Evolutionary conservation across 2,888 invertebrate species (phyloP).

Genomic region (Lordiphosa andalusiaca): DNA sequence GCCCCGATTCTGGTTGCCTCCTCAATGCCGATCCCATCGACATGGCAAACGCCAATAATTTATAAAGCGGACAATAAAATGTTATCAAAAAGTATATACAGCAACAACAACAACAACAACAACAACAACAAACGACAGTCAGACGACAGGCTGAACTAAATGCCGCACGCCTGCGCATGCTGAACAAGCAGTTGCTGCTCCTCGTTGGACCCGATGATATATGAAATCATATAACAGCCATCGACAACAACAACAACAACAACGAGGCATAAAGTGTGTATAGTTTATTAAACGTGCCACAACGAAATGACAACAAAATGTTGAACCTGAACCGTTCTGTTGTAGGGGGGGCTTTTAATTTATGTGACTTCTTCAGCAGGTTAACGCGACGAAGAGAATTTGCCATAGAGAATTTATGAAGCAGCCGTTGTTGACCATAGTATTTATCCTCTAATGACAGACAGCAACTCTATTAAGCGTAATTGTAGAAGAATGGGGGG

Average conservation of each 20-base stretch:
- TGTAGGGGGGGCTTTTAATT: conserved; percentile 19
- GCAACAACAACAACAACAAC: conserved; percentile 43
- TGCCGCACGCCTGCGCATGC: conserved; percentile 75
- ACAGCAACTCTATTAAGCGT: conserved; percentile 9
- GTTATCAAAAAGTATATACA: conserved; percentile 66
- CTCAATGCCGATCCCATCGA: conserved; percentile 19
- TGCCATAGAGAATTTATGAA: conserved; percentile 11
- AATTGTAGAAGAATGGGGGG: no score
- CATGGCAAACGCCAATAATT: conserved; percentile 70
- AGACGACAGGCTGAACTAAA: conserved; percentile 74
- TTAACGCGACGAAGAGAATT: conserved; percentile 11
- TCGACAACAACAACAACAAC: conserved; percentile 43
- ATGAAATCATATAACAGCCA: conserved; percentile 74
- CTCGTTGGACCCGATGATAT: conserved; percentile 61
- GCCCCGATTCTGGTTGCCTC: conserved; percentile 22
- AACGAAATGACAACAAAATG: conserved; percentile 58
- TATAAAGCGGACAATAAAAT: conserved; percentile 75
- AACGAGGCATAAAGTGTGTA: conserved; percentile 53
- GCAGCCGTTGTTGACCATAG: conserved; percentile 6
- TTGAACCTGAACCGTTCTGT: conserved; percentile 39
- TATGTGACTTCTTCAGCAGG: conserved; percentile 12
- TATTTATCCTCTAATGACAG: conserved; percentile 3
- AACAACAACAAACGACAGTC: conserved; percentile 29
- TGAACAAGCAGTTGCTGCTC: conserved; percentile 47
- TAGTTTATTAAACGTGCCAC: conserved; percentile 65